Base-by-base conservation (phyloP, 2,888 invertebrate species). In the Drosophila koepferae region DNA sequence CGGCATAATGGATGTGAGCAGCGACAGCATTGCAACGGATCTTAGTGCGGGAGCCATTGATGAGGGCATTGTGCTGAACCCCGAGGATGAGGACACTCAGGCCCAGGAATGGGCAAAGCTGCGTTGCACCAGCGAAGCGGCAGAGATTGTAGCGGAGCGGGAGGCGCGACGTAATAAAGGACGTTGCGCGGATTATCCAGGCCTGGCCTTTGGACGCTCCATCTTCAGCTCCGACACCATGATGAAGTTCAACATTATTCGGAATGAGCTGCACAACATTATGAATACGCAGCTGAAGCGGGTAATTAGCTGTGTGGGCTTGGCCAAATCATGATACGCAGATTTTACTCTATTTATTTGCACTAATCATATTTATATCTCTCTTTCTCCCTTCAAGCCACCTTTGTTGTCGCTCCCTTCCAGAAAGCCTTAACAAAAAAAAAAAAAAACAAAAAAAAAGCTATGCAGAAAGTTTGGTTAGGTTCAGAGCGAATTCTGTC, bases 241-340 rank as follows among this genome's bases (percentile, higher is more conserved):
- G 96, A 98, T 99, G 97, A 99, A 98, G 94, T 98, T 99, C 94
- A 97, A 97, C 93, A 96, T 99, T 85, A 99, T 99, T 93, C 96
- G 96, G 93, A 99, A 99, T 93, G 99, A 99, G 94, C 95, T 99
- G 93, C 98, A 98, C 94, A 99, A 99, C 94, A 98, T 99, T 93
- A 97, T 98, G 95, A 97, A 98, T 93, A 98, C 98, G 93, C 98
- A 98, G 93, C 95, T 99, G 86, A 98, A 97, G 95, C 96, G 98
- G 98, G 99, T 99, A 96, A 93, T 85, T 91, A 81, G 48, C 34
- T 64, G 68, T 64, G 68, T 9, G 70, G 46, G 49, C 10, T 10
- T 34, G 18, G 2, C 5, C 2, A 18, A 43, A 34, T 9, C 9
- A 8, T 38, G 3, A 49, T 23, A 28, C n/a, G 54, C 41, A 38